Evolutionary conservation across 2,888 invertebrate genomes (phyloP).

Genomic region (Zaprionus obscuricornis): DNA sequence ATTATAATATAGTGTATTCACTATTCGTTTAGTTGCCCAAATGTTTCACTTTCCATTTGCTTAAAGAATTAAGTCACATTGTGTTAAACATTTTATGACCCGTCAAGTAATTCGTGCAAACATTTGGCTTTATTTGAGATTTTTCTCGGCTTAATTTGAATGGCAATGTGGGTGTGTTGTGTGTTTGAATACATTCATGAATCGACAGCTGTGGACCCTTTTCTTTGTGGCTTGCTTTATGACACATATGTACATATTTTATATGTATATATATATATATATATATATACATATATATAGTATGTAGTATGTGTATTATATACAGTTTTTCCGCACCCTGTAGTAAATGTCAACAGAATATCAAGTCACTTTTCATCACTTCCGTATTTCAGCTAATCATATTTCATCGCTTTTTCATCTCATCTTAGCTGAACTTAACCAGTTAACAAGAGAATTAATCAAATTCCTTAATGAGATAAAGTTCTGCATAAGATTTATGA

Average conservation of each 20-base stretch:
- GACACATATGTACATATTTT: too few relatives aligned
- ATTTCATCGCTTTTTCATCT: conserved; percentile 1
- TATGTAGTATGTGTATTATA: too few relatives aligned
- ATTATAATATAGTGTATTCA: not conserved
- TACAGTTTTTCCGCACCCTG: too few relatives aligned
- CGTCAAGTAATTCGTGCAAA: conserved; percentile 38
- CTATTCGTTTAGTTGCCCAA: too few relatives aligned
- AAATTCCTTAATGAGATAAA: conserved; percentile 45
- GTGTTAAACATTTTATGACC: conserved; percentile 24
- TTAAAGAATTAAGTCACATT: conserved; percentile 33
- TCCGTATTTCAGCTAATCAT: conserved; percentile 1
- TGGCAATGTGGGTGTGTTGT: too few relatives aligned
- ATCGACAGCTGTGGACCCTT: not conserved
- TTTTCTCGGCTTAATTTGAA: conserved; percentile 28
- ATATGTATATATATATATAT: too few relatives aligned
- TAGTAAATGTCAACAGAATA: conserved; percentile 30
- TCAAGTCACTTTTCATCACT: too few relatives aligned
- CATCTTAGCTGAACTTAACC: conserved; percentile 1
- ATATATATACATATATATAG: too few relatives aligned
- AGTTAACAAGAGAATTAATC: conserved; percentile 44
- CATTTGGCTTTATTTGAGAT: conserved; percentile 37
- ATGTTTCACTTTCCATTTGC: conserved; percentile 9
- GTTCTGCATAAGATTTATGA: conserved; percentile 41
- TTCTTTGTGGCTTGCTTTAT: conserved; percentile 36
- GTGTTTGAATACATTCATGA: not conserved